Evolutionary conservation across 1,140 invertebrate species (phyloP).

Genomic region (Dufourea novaeangliae): DNA sequence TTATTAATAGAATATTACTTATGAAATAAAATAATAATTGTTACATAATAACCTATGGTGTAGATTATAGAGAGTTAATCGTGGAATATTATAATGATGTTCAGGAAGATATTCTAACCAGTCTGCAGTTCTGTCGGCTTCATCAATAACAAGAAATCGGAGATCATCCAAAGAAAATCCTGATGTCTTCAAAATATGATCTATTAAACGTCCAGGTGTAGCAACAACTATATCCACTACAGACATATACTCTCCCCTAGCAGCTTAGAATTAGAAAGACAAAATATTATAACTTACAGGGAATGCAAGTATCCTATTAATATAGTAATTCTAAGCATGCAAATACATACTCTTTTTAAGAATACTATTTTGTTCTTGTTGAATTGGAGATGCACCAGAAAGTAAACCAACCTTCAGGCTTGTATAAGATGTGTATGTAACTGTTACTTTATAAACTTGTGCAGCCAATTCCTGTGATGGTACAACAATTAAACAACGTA

Average conservation of each 20-base stretch:
- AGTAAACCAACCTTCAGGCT: conserved; percentile 88
- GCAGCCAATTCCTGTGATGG: conserved; percentile 95
- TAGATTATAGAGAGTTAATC: conserved; percentile 67
- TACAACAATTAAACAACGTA: conserved; percentile 93
- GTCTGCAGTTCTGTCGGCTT: conserved; percentile 96
- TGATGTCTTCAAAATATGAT: conserved; percentile 93
- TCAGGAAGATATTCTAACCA: conserved; percentile 88
- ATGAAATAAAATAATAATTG: conserved; percentile 14
- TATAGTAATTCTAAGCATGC: conserved; percentile 11
- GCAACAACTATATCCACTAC: conserved; percentile 94
- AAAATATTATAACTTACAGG: conserved; percentile 11
- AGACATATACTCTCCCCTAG: conserved; percentile 81
- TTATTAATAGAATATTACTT: neutral
- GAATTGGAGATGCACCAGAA: conserved; percentile 87
- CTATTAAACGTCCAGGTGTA: conserved; percentile 95
- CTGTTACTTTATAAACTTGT: conserved; percentile 94
- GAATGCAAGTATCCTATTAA: conserved; percentile 1
- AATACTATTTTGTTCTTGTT: conserved; percentile 89
- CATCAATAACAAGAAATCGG: conserved; percentile 95
- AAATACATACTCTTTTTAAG: conserved; percentile 85
- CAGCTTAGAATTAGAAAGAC: conserved; percentile 73
- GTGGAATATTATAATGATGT: conserved; percentile 73
- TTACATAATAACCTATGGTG: conserved; percentile 53
- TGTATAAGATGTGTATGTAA: conserved; percentile 87
- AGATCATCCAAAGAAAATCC: conserved; percentile 92